Evolutionary conservation across 2,113 vertebrate species (phyloP), one percentile per base, ranked within the genome.

Genomic region (Chelonoidis abingdonii): DNA sequence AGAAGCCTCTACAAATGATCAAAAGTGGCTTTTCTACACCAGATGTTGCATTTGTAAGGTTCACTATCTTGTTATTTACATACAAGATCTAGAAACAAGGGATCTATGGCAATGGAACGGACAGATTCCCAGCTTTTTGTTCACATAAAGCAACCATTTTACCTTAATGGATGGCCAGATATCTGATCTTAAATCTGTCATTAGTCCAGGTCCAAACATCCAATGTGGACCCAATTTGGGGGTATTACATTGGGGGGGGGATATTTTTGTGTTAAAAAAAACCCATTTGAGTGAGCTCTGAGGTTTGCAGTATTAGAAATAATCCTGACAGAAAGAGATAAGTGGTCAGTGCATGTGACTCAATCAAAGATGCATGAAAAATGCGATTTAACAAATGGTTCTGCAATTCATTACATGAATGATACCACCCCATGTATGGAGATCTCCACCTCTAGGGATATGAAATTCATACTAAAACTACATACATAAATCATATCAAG

Each of bases 341-440:
- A 83, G 24, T 14, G 89, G 72, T 92, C 84, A 89, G 44, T 91
- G 92, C 85, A 83, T 83, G 65, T 50, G 79, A 94, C 44, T 86
- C 85, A 83, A 82, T 93, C 95, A 92, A 96, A 95, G 91, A 69
- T 86, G 81, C 62, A n/a, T 87, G 29, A 85, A 85, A 69, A 92
- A 95, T 79, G 41, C 10, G 87, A 72, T 85, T 92, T 95, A 76
- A 83, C 86, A 88, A 59, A 72, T 75, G 49, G 87, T 84, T 95
- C 96, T 97, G 90, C 80, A 93, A 87, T 81, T 87, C 75, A 97
- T 95, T 96, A 95, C 84, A 92, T 95, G 94, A 94, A 38, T 54
- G 95, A 44, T 84, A 22, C 52, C 85, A 27, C 65, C 86, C 49
- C 72, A 41, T 95, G 79, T 95, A 90, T 78, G 62, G 72, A 95